A percentile compares a stretch with the other conserved stretches of the same genome.
Evolutionary conservation across 2,113 vertebrate genomes (phyloP).

Genomic region (Nicator chloris): DNA sequence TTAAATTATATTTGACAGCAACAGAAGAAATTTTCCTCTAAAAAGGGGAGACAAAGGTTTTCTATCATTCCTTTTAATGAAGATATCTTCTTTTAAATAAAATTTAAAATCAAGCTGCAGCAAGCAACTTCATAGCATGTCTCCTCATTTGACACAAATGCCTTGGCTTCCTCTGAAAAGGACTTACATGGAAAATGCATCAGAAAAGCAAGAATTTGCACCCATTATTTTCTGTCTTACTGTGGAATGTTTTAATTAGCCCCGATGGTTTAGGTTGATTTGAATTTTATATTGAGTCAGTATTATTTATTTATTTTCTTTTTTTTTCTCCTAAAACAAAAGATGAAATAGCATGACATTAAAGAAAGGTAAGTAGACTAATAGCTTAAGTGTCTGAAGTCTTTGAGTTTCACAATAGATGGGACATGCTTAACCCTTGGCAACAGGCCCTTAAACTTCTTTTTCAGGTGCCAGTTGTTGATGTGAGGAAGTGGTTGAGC

Average conservation of each 20-base stretch:
- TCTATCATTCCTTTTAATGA: neutral
- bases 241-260: neutral
- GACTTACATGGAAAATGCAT: neutral
- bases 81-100: neutral
- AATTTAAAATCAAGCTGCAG: neutral
- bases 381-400: neutral
- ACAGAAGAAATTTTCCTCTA: neutral
- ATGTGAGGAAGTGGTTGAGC: neutral
- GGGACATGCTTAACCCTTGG: neutral
- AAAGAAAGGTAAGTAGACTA: neutral
- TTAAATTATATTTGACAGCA: neutral
- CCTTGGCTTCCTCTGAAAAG: neutral
- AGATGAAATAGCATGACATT: neutral
- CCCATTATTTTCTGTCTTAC: neutral
- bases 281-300: neutral
- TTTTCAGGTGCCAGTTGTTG: neutral
- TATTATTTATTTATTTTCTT: neutral
- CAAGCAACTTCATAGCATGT: neutral
- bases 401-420: neutral
- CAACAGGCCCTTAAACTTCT: neutral
- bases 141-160: rapidly evolving
- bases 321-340: neutral
- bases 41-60: neutral
- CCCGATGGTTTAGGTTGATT: neutral
- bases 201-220: neutral